Conservation (phyloP, 2,113 vertebrate species). For the Lepidiolamprologus cunningtoni region DNA sequence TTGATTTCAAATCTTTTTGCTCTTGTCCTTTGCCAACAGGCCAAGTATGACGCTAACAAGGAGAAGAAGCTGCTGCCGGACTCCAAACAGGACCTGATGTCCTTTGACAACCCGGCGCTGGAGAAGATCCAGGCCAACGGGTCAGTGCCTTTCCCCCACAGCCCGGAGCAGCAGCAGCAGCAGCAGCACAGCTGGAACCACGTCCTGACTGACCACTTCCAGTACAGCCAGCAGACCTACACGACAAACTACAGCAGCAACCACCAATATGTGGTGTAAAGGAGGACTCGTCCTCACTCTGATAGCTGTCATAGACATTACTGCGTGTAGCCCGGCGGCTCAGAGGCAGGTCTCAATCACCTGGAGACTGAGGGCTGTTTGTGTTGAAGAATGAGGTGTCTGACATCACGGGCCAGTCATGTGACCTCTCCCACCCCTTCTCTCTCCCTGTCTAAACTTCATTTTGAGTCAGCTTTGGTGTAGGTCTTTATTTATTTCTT, state of each 20-base stretch:
- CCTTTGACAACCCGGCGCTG: constrained; percentile 57
- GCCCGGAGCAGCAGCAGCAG: constrained; percentile 69
- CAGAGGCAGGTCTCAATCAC: not conserved
- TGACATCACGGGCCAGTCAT: not conserved
- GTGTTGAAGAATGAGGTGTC: not conserved
- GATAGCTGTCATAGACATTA: constrained; percentile 30
- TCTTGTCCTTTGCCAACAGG: constrained; percentile 54
- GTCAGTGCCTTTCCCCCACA: constrained; percentile 67
- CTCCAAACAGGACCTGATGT: constrained; percentile 73
- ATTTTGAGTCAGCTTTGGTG: not conserved
- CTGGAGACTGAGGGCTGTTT: constrained; percentile 30
- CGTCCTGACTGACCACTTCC: constrained; percentile 84
- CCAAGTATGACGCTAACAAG: constrained; percentile 83
- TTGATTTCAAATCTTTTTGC: not conserved
- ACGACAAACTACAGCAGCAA: constrained; percentile 68
- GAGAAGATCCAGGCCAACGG: constrained; percentile 83
- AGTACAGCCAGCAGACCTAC: constrained; percentile 80
- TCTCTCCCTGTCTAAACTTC: constrained; percentile 1
- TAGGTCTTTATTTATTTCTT: constrained; percentile 23
- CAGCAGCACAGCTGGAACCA: constrained; percentile 72
- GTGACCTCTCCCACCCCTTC: constrained; percentile 3
- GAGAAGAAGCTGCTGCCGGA: constrained; percentile 86
- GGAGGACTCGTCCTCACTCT: not conserved
- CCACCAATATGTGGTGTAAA: constrained; percentile 84
- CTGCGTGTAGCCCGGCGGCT: constrained; percentile 3